Evolutionary conservation across 2,113 vertebrate species (phyloP).

Genomic region (Toxotes jaculatrix): DNA sequence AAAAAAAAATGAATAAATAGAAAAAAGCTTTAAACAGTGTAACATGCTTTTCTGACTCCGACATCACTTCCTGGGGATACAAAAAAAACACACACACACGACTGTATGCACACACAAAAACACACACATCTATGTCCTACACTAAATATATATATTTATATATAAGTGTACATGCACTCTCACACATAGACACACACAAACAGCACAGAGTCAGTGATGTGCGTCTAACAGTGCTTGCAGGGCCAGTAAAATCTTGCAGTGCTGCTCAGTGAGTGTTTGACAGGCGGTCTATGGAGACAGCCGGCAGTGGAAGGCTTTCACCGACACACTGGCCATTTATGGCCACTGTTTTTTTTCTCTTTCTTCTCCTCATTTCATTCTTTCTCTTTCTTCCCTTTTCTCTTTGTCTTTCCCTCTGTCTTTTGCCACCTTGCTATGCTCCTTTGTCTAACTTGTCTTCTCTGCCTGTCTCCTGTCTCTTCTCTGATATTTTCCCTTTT

Average conservation of each 20-base stretch:
- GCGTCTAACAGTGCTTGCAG: slow-evolving; percentile 70
- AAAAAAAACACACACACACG: slow-evolving; percentile 36
- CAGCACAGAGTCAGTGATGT: slow-evolving; percentile 61
- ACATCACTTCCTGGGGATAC: slow-evolving; percentile 41
- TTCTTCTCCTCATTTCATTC: slow-evolving; percentile 12
- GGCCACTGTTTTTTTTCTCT: slow-evolving; percentile 43
- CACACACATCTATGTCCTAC: not conserved
- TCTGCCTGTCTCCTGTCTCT: slow-evolving; percentile 54
- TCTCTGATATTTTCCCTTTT: slow-evolving; percentile 60
- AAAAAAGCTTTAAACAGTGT: slow-evolving; percentile 50
- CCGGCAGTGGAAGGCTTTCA: slow-evolving; percentile 43
- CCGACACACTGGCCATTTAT: slow-evolving; percentile 38
- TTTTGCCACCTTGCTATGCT: slow-evolving; percentile 46
- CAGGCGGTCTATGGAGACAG: slow-evolving; percentile 69
- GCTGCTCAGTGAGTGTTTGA: slow-evolving; percentile 74
- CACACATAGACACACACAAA: slow-evolving; percentile 7
- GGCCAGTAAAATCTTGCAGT: slow-evolving; percentile 51
- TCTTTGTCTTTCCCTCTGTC: slow-evolving; percentile 33
- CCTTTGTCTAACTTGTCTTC: slow-evolving; percentile 66
- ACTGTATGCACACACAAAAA: slow-evolving; percentile 20
- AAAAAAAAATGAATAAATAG: slow-evolving; percentile 1
- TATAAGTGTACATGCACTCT: not conserved
- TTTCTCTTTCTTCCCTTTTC: slow-evolving; percentile 13
- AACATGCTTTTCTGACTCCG: slow-evolving; percentile 48
- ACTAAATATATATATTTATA: not conserved